Base-by-base conservation (phyloP, 2,888 invertebrate species). In the Corbicula japonica region DNA sequence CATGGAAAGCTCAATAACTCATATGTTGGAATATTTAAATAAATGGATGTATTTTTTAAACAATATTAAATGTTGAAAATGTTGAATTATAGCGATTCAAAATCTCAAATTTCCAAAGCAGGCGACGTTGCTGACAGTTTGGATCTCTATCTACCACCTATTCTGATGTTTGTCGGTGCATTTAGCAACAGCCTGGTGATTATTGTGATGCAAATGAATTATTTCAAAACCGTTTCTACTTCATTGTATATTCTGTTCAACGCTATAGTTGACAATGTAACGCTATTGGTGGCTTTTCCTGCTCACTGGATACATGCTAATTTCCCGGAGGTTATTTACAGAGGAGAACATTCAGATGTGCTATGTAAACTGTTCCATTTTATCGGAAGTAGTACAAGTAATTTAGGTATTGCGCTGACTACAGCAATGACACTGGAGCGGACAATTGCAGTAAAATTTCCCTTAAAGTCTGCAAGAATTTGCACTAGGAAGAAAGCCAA, bases 401-500 rank as follows among this genome's bases (percentile, higher is more conserved):
- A 90, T 66, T 61, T 88, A 35, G 90, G 88, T 0, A 82, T 90
- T 23, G 65, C 88, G 28, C 76, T 89, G 26, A 89, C 89, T 0
- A 87, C 85, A 2, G 89, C 86, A 34, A 90, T 89, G 90, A 90
- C 89, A n/a, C 74, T 87, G 6, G 90, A 89, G 50, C 80, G 89
- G 8, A 85, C 87, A 3, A 63, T 89, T 12, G 89, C 90, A 2
- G 83, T 90, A 5, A 81, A 76, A 34, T 87, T 87, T 63, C 89
- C 90, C 8, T 68, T 90, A 26, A 86, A 88, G 52, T 85, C 89
- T 0, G 56, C 78, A 18, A 71, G 54, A 0, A 78, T 84, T 63
- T 89, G 90, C 61, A 89, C 88, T 0, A 76, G 76, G 2, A 74
- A 80, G 41, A 76, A 87, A 38, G 89, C 87, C 28, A 87, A 86